These are phyloP conservation scores for Sibirionetta formosa DNA, from an alignment of 2,797 vertebrate genomes.

Conservation along the genomic window DNA sequence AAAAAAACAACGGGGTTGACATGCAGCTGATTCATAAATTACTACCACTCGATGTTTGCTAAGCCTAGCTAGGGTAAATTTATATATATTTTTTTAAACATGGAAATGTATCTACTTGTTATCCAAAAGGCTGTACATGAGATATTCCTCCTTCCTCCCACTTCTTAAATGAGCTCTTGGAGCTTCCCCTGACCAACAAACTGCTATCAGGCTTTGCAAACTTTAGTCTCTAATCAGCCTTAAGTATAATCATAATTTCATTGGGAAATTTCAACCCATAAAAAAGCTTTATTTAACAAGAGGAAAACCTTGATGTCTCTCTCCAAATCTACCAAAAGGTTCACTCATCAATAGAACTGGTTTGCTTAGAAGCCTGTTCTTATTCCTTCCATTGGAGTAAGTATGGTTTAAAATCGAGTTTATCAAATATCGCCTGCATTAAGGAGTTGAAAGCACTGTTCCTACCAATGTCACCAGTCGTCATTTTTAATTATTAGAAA, in stretches of 20 bases:
- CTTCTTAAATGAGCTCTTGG: not conserved
- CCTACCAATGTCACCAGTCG: not conserved
- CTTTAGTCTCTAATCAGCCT: not conserved
- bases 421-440: not conserved
- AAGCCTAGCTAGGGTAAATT: not conserved
- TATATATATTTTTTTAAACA: not conserved
- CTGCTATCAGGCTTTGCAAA: not conserved
- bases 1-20: not conserved
- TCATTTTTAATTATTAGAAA: not conserved
- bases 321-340: not conserved
- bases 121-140: not conserved
- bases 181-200: not conserved
- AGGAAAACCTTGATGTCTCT: not conserved
- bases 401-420: not conserved
- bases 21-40: not conserved
- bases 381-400: not conserved
- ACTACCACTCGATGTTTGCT: not conserved
- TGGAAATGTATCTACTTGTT: not conserved
- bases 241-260: not conserved
- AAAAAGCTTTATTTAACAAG: not conserved
- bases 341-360: too few species aligned
- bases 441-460: not conserved
- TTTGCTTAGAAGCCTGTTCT: not conserved
- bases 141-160: not conserved
- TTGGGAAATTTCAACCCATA: not conserved